phyloP scores from a whole-genome alignment of 1,140 invertebrate genomes.

The Achatina immaculata region DNA sequence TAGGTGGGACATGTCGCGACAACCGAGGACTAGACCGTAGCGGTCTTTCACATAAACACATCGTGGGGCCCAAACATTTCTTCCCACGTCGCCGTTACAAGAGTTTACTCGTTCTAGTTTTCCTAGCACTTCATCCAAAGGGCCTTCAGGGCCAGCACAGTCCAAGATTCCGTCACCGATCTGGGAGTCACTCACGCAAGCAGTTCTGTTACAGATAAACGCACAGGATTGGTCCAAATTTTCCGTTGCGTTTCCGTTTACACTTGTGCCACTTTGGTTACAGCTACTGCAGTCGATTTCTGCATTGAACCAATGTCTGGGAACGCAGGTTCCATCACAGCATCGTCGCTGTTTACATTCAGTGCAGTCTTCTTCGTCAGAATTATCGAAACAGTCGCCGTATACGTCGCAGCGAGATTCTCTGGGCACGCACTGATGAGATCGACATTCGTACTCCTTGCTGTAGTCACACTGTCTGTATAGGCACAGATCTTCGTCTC shows the following conservation, averaged over 20 bases:
- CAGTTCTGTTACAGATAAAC: constrained; percentile 14
- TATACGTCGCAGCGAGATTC: constrained; percentile 5
- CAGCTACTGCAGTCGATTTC: not conserved
- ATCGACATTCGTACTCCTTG: not conserved
- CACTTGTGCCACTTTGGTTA: not conserved
- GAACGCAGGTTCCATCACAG: not conserved
- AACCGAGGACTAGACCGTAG: not conserved
- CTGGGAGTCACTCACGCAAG: not conserved
- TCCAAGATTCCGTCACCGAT: not conserved
- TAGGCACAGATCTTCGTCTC: not conserved
- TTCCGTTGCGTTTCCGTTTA: not conserved
- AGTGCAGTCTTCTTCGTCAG: constrained; percentile 1
- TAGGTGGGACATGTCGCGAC: constrained; percentile 2
- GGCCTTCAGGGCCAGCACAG: constrained; percentile 14
- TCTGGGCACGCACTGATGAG: not conserved
- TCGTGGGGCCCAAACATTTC: not conserved
- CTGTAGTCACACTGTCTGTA: not conserved
- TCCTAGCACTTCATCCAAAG: not conserved
- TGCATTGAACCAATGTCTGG: not conserved
- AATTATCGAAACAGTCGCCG: not conserved
- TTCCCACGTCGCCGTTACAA: not conserved
- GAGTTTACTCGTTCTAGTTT: not conserved
- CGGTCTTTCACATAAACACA: constrained; percentile 1
- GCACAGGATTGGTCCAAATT: not conserved
- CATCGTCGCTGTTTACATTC: not conserved